These are phyloP conservation scores for Trichogramma evanescens DNA, from an alignment of 2,888 invertebrate species.

Conservation along the genomic window DNA sequence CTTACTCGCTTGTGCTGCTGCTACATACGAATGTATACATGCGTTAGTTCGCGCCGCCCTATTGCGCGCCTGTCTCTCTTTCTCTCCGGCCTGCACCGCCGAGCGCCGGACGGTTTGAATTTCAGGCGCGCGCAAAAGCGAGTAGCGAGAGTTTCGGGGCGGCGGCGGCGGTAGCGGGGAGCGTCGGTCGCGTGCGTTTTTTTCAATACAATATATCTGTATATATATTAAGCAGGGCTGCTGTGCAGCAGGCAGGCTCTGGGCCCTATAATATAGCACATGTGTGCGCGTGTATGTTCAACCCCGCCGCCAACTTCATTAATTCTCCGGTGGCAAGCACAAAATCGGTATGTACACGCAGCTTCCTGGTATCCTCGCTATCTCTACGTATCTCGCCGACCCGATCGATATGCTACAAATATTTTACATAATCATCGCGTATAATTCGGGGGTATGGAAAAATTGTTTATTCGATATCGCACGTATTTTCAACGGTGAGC, in stretches of 20 bases:
- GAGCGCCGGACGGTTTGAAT: constrained; percentile 18
- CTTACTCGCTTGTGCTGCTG: not conserved
- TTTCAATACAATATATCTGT: not conserved
- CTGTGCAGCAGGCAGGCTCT: too few species aligned
- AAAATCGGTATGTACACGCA: too few species aligned
- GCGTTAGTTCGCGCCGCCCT: constrained; percentile 10
- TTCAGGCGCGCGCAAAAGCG: constrained; percentile 6
- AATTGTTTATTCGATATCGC: too few species aligned
- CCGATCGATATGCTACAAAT: too few species aligned
- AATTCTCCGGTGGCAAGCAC: not conserved
- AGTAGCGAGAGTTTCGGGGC: constrained; percentile 18
- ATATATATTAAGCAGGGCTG: too few species aligned
- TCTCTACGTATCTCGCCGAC: too few species aligned
- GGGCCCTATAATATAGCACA: too few species aligned
- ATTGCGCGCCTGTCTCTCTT: not conserved
- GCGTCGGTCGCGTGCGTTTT: not conserved
- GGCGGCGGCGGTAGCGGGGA: constrained; percentile 15
- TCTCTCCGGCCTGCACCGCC: constrained; percentile 1
- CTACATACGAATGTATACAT: not conserved
- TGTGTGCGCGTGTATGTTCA: constrained; percentile 10
- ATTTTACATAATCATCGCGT: too few species aligned
- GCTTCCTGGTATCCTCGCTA: too few species aligned
- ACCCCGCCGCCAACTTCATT: constrained; percentile 7
- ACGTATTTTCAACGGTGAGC: too few species aligned
- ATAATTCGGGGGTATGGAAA: too few species aligned